A percentile compares a stretch with the other conserved stretches of the same genome.
Conservation (phyloP, 2,888 invertebrate species). For the Adineta ricciae region DNA sequence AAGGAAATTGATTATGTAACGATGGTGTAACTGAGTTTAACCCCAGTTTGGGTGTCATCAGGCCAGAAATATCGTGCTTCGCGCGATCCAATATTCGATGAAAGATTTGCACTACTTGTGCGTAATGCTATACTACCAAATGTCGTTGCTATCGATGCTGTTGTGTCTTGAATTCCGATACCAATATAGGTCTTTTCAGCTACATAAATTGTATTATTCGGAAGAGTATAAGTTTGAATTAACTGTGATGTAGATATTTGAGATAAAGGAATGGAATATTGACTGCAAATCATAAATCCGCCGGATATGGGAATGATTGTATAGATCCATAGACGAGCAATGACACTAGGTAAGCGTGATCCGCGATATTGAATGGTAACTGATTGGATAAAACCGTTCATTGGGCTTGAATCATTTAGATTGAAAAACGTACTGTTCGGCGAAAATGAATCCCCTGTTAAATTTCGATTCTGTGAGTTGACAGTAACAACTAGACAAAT, state of each 20-base stretch:
- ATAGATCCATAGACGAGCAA: not conserved
- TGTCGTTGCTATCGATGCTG: not conserved
- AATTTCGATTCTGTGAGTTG: not conserved
- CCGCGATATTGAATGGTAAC: not conserved
- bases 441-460: not conserved
- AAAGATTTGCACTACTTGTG: not conserved
- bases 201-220: not conserved
- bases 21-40: not conserved
- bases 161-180: not conserved
- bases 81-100: not conserved
- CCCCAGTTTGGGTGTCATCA: not conserved
- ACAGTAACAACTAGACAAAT: not conserved
- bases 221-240: not conserved
- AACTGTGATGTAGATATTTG: not conserved
- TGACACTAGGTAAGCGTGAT: not conserved
- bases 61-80: not conserved
- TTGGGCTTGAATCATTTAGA: not conserved
- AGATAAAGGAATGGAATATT: not conserved
- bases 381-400: not conserved
- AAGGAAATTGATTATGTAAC: too few species aligned
- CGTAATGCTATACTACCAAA: not conserved
- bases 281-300: not conserved
- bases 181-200: not conserved
- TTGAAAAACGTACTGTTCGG: not conserved
- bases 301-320: not conserved